phyloP scores from a whole-genome alignment of 2,888 invertebrate species.

The Rhamnusium bicolor region DNA sequence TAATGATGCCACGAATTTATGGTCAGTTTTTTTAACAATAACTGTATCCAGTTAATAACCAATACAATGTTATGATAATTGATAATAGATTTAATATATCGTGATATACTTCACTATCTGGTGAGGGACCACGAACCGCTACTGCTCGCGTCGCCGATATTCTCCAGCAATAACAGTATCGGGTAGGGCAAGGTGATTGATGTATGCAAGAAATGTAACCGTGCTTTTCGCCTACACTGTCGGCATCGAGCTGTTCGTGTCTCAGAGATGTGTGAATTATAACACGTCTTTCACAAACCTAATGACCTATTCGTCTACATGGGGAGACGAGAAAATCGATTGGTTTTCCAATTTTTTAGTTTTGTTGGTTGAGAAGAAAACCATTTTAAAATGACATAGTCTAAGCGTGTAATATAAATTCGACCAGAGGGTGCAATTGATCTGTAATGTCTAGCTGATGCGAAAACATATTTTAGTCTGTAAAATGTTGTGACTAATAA shows the following conservation, averaged over 20 bases:
- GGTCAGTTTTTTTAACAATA: too few relatives aligned
- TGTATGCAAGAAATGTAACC: constrained; percentile 58
- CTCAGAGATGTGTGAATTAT: constrained; percentile 44
- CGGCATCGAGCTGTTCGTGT: constrained; percentile 37
- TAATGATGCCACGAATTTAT: too few relatives aligned
- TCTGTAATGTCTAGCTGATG: too few relatives aligned
- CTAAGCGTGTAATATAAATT: neutral
- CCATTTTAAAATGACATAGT: neutral
- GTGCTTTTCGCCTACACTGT: constrained; percentile 40
- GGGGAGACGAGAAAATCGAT: constrained; percentile 38
- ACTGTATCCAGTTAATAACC: too few relatives aligned
- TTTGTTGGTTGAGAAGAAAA: constrained; percentile 10
- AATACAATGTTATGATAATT: too few relatives aligned
- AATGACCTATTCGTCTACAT: constrained; percentile 44
- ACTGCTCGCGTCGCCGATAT: constrained; percentile 25
- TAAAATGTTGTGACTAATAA: too few relatives aligned
- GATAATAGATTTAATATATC: too few relatives aligned
- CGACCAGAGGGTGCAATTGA: too few relatives aligned
- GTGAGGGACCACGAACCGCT: constrained; percentile 12
- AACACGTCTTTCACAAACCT: constrained; percentile 43
- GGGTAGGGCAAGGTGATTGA: constrained; percentile 55
- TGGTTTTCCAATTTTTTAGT: constrained; percentile 26
- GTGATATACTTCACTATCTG: neutral
- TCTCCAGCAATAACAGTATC: constrained; percentile 51
- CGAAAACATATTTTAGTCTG: too few relatives aligned